Conservation (phyloP, 2,797 vertebrate genomes). For the Xerus rutilus region DNA sequence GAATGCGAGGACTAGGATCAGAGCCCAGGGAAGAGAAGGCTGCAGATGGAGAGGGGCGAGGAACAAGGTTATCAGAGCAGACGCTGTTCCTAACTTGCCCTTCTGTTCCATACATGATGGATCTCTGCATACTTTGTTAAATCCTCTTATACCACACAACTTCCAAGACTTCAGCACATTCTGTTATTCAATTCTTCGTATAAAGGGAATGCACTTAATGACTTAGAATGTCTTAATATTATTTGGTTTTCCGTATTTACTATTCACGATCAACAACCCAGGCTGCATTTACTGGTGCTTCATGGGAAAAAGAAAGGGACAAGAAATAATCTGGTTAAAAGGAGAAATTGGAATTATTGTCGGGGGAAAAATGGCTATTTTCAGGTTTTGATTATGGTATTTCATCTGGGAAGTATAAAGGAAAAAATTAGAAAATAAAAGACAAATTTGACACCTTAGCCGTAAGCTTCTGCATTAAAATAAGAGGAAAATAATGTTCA, state of each 20-base stretch:
- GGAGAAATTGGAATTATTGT: conserved; percentile 60
- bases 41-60: neutral
- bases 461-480: conserved; percentile 74
- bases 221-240: conserved; percentile 21
- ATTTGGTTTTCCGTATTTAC: conserved; percentile 47
- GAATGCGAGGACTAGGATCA: accelerated
- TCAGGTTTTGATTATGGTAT: conserved; percentile 74
- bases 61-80: neutral
- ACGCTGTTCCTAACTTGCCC: neutral
- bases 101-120: neutral
- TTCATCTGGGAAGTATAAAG: conserved; percentile 61
- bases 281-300: conserved; percentile 17
- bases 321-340: conserved; percentile 47
- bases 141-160: neutral
- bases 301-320: neutral
- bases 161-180: neutral
- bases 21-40: neutral
- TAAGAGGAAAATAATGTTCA: conserved; percentile 71
- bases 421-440: conserved; percentile 75
- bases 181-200: conserved; percentile 31
- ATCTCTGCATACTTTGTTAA: neutral
- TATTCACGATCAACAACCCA: neutral
- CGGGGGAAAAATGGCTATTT: conserved; percentile 59
- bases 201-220: conserved; percentile 53
- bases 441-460: conserved; percentile 70